These are phyloP conservation scores for Crepidodera aurea DNA, from an alignment of 2,888 invertebrate genomes.

Conservation along the genomic window DNA sequence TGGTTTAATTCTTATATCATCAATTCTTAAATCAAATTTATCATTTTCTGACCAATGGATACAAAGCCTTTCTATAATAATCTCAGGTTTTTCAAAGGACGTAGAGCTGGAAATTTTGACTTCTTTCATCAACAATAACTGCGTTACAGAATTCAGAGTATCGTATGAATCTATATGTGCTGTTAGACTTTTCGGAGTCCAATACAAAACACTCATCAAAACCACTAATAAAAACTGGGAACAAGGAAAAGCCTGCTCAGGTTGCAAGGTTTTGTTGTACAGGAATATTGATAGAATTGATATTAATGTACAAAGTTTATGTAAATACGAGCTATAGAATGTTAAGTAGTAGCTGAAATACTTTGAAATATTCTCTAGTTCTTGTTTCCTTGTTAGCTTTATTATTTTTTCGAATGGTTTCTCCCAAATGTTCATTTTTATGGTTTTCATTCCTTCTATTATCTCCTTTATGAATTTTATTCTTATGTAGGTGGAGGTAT, in stretches of 20 bases:
- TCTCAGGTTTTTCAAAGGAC: neutral
- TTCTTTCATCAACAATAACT: neutral
- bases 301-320: neutral
- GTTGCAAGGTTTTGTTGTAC: neutral
- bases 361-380: neutral
- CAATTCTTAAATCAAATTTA: constrained; percentile 7
- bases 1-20: constrained; percentile 2
- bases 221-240: neutral
- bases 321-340: neutral
- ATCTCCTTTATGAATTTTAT: constrained; percentile 4
- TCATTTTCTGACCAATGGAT: neutral
- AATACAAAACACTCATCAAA: neutral
- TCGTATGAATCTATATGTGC: neutral
- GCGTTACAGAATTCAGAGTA: neutral
- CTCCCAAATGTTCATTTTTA: constrained; percentile 19
- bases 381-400: neutral
- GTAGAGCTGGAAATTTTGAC: neutral
- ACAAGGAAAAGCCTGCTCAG: constrained; percentile 4
- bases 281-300: neutral
- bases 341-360: constrained; percentile 2
- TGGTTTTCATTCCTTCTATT: constrained; percentile 4
- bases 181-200: neutral
- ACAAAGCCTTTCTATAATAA: neutral
- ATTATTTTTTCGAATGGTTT: constrained; percentile 10
- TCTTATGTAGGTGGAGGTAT: neutral